phyloP scores from a whole-genome alignment of 2,888 invertebrate species.

The Drosophila neonasuta region DNA sequence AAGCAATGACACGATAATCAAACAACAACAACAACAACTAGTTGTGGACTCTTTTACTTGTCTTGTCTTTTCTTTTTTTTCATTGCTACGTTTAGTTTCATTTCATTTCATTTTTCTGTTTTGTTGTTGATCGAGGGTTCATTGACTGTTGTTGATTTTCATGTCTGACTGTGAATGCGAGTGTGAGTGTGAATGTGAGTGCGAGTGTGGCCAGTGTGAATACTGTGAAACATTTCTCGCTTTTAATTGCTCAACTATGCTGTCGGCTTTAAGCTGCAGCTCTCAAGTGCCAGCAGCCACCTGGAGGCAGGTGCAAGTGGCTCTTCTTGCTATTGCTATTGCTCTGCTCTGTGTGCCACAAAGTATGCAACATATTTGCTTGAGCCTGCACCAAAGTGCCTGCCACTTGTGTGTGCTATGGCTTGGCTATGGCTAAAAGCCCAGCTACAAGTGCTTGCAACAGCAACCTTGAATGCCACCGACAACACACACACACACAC shows the following conservation, averaged over 20 bases:
- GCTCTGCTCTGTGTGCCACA: conserved; percentile 27
- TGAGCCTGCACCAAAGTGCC: conserved; percentile 36
- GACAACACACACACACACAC: background rate
- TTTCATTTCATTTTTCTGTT: conserved; percentile 10
- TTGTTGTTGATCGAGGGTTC: conserved; percentile 55
- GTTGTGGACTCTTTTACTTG: conserved; percentile 24
- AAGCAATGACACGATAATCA: conserved; percentile 71
- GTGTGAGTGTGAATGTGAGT: conserved; percentile 8
- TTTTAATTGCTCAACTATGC: conserved; percentile 42
- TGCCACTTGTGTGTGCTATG: conserved; percentile 27
- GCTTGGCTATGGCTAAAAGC: background rate
- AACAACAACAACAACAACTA: conserved; percentile 36
- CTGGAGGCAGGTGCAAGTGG: conserved; percentile 7
- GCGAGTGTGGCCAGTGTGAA: conserved; percentile 18
- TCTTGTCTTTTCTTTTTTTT: conserved; percentile 8
- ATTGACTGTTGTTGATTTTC: conserved; percentile 74
- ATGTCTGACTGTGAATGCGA: conserved; percentile 46
- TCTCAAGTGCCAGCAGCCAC: conserved; percentile 10
- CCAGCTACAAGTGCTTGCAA: conserved; percentile 6
- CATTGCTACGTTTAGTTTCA: conserved; percentile 45
- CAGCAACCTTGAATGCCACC: conserved; percentile 46
- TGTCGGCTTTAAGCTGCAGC: conserved; percentile 34
- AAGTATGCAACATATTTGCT: conserved; percentile 63
- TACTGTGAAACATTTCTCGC: conserved; percentile 34
- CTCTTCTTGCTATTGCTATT: too few relatives aligned